Conservation (phyloP, 2,797 vertebrate species). For the Zenarchopterus dispar region DNA sequence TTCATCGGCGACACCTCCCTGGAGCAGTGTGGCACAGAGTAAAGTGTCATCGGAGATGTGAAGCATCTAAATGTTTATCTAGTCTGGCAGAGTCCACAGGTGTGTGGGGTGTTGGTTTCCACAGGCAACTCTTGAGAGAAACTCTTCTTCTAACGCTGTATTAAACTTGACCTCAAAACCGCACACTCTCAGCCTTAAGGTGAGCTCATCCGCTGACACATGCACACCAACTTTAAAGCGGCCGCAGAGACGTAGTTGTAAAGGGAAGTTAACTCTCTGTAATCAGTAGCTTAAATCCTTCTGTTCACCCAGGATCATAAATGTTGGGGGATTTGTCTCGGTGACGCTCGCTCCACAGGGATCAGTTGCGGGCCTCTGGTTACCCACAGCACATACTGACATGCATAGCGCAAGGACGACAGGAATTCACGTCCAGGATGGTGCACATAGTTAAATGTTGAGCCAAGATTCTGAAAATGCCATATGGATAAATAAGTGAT, state of each 20-base stretch:
- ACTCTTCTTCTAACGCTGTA: conserved; percentile 43
- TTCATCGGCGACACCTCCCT: conserved; percentile 66
- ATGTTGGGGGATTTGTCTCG: conserved; percentile 50
- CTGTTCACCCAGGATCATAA: conserved; percentile 46
- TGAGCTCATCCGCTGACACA: not conserved
- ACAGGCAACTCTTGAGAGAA: conserved; percentile 32
- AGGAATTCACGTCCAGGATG: conserved; percentile 50
- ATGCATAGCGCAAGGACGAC: conserved; percentile 45
- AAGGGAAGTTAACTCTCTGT: conserved; percentile 42
- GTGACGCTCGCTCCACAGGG: conserved; percentile 46
- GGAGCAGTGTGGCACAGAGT: conserved; percentile 28
- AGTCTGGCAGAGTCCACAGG: conserved; percentile 70
- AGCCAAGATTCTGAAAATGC: conserved; percentile 42
- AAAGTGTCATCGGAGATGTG: conserved; percentile 65
- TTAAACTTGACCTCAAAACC: conserved; percentile 18
- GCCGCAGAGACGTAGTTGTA: conserved; percentile 21
- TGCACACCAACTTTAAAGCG: conserved; percentile 16
- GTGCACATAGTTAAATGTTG: conserved; percentile 36
- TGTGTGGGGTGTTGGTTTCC: conserved; percentile 57
- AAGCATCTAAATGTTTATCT: conserved; percentile 70
- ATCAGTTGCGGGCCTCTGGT: conserved; percentile 44
- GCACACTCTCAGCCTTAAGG: conserved; percentile 18
- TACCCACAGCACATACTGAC: conserved; percentile 38
- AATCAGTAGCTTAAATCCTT: conserved; percentile 57
- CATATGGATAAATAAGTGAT: conserved; percentile 34